phyloP scores from a whole-genome alignment of 2,888 invertebrate species.

The Dorcus parallelipipedus region DNA sequence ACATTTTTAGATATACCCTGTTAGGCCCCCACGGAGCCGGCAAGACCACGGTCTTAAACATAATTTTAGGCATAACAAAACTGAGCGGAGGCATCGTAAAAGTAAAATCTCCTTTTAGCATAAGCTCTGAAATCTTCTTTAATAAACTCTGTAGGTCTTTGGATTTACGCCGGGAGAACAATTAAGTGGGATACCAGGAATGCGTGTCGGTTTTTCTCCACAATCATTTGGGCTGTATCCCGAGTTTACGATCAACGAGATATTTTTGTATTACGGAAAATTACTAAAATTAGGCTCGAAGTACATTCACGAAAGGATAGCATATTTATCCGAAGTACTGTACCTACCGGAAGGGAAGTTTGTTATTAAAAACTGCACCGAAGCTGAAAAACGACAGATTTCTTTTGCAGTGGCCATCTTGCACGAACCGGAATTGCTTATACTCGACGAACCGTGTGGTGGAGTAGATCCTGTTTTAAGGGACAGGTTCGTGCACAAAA shows the following conservation, averaged over 20 bases:
- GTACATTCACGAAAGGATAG: constrained; percentile 19
- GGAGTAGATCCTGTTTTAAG: constrained; percentile 85
- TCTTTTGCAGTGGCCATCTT: constrained; percentile 85
- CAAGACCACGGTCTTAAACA: constrained; percentile 23
- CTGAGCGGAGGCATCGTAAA: constrained; percentile 20
- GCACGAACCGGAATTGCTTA: constrained; percentile 82
- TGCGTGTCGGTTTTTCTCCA: constrained; percentile 22
- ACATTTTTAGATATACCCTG: constrained; percentile 20
- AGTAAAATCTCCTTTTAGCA: constrained; percentile 6
- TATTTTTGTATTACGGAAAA: constrained; percentile 18
- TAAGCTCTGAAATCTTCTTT: not conserved
- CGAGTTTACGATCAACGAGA: constrained; percentile 22
- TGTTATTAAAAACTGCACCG: constrained; percentile 70
- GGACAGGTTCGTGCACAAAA: constrained; percentile 58
- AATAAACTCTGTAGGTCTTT: constrained; percentile 15
- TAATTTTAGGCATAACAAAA: constrained; percentile 21
- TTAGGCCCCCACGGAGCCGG: constrained; percentile 24
- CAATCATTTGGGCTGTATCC: constrained; percentile 19
- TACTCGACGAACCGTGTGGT: constrained; percentile 89
- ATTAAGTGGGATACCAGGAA: constrained; percentile 19
- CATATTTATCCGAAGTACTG: constrained; percentile 16
- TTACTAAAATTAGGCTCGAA: constrained; percentile 13
- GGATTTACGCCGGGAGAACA: constrained; percentile 19
- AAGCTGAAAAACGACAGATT: constrained; percentile 84
- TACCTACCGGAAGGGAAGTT: constrained; percentile 17